These are phyloP conservation scores for Chionodraco myersi DNA, from an alignment of 2,113 vertebrate genomes.

Conservation along the genomic window DNA sequence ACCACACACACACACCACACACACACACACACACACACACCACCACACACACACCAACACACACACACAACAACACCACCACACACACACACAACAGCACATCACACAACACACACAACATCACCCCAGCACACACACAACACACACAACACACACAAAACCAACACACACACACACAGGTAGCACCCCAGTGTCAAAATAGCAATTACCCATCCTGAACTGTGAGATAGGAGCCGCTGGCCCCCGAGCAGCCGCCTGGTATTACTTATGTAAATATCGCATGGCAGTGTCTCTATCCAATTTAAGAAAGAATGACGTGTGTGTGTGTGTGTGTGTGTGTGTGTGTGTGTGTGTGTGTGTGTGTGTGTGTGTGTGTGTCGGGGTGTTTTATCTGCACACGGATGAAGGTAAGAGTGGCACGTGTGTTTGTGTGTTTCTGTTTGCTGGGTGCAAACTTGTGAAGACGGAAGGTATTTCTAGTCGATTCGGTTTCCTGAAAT, in stretches of 20 bases:
- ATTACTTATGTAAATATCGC: constrained; percentile 80
- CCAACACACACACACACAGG: constrained; percentile 54
- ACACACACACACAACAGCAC: no score
- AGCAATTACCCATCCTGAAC: constrained; percentile 71
- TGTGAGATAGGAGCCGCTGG: constrained; percentile 66
- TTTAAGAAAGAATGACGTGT: constrained; percentile 62
- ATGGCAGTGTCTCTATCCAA: constrained; percentile 75
- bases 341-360: no score
- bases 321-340: no score
- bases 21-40: no score
- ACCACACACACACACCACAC: no score
- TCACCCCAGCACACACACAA: no score
- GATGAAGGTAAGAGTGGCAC: constrained; percentile 39
- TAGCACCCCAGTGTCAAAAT: constrained; percentile 74
- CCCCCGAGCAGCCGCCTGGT: constrained; percentile 69
- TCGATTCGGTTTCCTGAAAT: constrained; percentile 42
- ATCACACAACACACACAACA: no score
- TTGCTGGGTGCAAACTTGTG: constrained; percentile 18
- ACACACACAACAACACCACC: no score
- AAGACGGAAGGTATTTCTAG: constrained; percentile 29
- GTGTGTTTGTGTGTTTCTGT: constrained; percentile 13
- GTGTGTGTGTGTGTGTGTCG: no score
- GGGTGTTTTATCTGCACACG: constrained; percentile 44
- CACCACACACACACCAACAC: no score
- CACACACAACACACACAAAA: no score